Percentiles rank a stretch among this genome's conserved stretches.
Evolutionary conservation across 2,888 invertebrate species (phyloP).

Genomic region (Cerceris rybyensis): DNA sequence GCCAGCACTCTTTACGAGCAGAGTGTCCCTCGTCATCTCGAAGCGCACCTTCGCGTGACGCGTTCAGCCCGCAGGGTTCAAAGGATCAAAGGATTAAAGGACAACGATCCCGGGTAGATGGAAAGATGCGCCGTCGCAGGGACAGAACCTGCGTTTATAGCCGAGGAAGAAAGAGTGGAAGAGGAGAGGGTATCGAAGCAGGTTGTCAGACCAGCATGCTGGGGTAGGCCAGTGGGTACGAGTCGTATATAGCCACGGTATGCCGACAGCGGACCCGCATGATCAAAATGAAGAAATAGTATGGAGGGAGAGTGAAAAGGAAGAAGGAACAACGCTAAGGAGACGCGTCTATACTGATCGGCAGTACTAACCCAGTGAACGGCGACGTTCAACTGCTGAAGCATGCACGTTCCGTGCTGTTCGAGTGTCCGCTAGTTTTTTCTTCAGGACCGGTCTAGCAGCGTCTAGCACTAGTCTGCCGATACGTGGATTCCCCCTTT

Average conservation of each 20-base stretch:
- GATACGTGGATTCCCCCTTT: conserved; percentile 41
- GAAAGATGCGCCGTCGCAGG: conserved; percentile 35
- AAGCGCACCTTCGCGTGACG: conserved; percentile 8
- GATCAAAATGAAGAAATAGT: conserved; percentile 59
- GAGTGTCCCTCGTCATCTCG: conserved; percentile 9
- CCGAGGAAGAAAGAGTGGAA: conserved; percentile 18
- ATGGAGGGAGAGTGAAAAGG: conserved; percentile 9
- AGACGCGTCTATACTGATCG: conserved; percentile 36
- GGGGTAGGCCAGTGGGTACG: conserved; percentile 58
- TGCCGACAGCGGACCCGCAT: conserved; percentile 56
- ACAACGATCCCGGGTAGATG: conserved; percentile 33
- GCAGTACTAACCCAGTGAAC: conserved; percentile 67
- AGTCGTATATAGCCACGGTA: conserved; percentile 21
- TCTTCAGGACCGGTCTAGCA: conserved; percentile 75
- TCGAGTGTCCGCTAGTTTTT: conserved; percentile 63
- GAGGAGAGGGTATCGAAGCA: conserved; percentile 46
- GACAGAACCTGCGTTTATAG: conserved; percentile 34
- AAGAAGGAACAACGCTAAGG: conserved; percentile 24
- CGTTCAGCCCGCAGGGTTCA: conserved; percentile 17
- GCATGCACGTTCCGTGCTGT: conserved; percentile 40
- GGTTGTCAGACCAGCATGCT: conserved; percentile 48
- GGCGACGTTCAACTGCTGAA: conserved; percentile 41
- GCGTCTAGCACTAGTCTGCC: conserved; percentile 76
- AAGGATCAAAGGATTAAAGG: conserved; percentile 46
- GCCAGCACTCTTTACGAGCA: conserved; percentile 6